A percentile compares a stretch with the other conserved stretches of the same genome.
Evolutionary conservation across 2,797 vertebrate species (phyloP).

Genomic region (Yasuhikotakia modesta): DNA sequence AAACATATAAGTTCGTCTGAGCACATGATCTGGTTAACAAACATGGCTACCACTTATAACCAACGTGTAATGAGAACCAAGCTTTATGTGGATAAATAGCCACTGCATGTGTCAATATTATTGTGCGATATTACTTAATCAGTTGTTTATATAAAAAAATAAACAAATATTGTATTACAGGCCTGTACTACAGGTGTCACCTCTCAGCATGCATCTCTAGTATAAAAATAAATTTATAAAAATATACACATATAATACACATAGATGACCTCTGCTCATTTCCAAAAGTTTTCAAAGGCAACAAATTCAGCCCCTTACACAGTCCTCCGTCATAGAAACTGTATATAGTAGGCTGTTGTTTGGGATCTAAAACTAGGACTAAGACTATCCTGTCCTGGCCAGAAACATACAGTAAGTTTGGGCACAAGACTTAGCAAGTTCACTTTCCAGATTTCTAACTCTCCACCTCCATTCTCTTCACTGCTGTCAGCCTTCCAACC

Average conservation of each 20-base stretch:
- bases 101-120: too few relatives aligned
- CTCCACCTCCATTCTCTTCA: constrained; percentile 41
- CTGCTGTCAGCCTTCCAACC: constrained; percentile 37
- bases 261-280: constrained; percentile 7
- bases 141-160: neutral
- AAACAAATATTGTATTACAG: neutral
- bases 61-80: too few relatives aligned
- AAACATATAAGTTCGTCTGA: too few relatives aligned
- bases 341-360: constrained; percentile 7
- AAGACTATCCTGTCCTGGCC: neutral
- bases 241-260: neutral
- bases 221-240: neutral
- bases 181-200: too few relatives aligned
- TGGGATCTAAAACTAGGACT: constrained; percentile 24
- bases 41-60: too few relatives aligned
- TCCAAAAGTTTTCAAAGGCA: constrained; percentile 39
- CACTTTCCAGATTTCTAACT: constrained; percentile 47
- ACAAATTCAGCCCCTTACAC: constrained; percentile 46
- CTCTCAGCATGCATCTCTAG: neutral
- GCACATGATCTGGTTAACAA: too few relatives aligned
- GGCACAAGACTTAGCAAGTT: constrained; percentile 20
- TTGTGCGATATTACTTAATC: neutral
- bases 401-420: constrained; percentile 1
- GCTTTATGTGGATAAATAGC: too few relatives aligned
- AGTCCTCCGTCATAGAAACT: constrained; percentile 13